Base-by-base conservation (phyloP, 2,888 invertebrate species). In the Actias luna region DNA sequence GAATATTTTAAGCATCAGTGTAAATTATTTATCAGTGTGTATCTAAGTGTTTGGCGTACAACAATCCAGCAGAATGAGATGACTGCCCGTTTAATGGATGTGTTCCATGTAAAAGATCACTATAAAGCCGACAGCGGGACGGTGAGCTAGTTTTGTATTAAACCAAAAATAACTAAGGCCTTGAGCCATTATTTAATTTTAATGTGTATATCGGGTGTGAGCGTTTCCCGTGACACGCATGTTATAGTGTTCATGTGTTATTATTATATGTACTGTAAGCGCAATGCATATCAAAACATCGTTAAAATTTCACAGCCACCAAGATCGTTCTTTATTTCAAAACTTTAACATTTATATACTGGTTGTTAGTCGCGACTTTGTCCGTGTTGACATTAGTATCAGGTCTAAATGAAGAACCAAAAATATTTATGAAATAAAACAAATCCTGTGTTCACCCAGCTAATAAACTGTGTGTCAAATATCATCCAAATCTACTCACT, bases 121-220 rank as follows among this genome's bases (percentile, higher is more conserved):
- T 55, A 55, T 55, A 55, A 55, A 62, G 36, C 18, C 39, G 18
- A 18, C 36, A 67, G 61, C 64, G 63, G 66, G 65, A 67, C 78
- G 76, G 79, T 77, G 78, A 77, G 72, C 74, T 69, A 74, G 67
- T 69, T 74, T 77, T 75, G 75, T 77, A 78, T 74, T 83, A 82
- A 82, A 85, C 85, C 84, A 74, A 85, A 89, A 89, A 89, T 87
- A 89, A 83, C 83, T 75, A 62, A 65, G 78, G 79, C 89, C 90
- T 90, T 90, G 90, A 80, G 85, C 88, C 81, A 87, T 87, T 89
- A 88, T 88, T 87, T 87, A 87, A 87, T 87, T 85, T 85, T 85
- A 87, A 87, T 88, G 84, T 84, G 83, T 82, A 83, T 81, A 85
- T 84, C 78, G 77, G 76, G 78, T 74, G 73, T 67, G 74, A 72